phyloP scores from a whole-genome alignment of 2,888 invertebrate species.

The Geotrupes spiniger region DNA sequence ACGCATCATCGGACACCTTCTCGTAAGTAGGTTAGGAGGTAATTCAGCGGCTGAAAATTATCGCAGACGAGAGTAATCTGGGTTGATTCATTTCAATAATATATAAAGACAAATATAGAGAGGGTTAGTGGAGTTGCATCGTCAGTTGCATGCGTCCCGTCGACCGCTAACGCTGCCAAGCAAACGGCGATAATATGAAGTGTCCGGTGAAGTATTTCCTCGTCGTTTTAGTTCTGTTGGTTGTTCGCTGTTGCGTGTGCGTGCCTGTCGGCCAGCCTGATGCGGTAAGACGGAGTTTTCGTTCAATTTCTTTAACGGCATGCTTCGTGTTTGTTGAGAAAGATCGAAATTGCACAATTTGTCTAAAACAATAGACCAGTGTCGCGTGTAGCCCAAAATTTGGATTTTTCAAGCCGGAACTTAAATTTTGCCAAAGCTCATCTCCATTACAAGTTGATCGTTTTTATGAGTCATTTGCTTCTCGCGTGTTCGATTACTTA shows the following conservation, averaged over 20 bases:
- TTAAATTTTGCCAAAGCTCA: too few species aligned
- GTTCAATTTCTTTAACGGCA: too few species aligned
- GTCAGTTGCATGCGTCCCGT: slow-evolving; percentile 11
- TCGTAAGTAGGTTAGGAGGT: slow-evolving; percentile 20
- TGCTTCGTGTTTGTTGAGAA: too few species aligned
- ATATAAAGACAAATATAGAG: slow-evolving; percentile 17
- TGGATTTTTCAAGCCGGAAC: too few species aligned
- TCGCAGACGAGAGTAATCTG: slow-evolving; percentile 12
- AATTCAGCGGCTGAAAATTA: slow-evolving; percentile 15
- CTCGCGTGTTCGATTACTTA: too few species aligned
- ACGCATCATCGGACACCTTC: slow-evolving; percentile 10
- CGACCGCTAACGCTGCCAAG: slow-evolving; percentile 9
- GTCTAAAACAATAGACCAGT: too few species aligned
- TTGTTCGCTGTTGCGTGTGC: slow-evolving; percentile 12
- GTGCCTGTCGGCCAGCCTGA: slow-evolving; percentile 30
- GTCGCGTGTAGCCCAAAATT: too few species aligned
- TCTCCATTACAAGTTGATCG: too few species aligned
- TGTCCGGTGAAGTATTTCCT: slow-evolving; percentile 17
- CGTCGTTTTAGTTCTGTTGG: slow-evolving; percentile 10
- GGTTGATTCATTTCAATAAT: slow-evolving; percentile 16
- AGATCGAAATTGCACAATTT: too few species aligned
- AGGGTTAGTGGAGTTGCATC: slow-evolving; percentile 7
- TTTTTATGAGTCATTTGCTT: too few species aligned
- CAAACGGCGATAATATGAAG: slow-evolving; percentile 17
- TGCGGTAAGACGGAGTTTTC: slow-evolving; percentile 25